phyloP scores from a whole-genome alignment of 2,888 invertebrate species.

The Eupithecia subumbrata region DNA sequence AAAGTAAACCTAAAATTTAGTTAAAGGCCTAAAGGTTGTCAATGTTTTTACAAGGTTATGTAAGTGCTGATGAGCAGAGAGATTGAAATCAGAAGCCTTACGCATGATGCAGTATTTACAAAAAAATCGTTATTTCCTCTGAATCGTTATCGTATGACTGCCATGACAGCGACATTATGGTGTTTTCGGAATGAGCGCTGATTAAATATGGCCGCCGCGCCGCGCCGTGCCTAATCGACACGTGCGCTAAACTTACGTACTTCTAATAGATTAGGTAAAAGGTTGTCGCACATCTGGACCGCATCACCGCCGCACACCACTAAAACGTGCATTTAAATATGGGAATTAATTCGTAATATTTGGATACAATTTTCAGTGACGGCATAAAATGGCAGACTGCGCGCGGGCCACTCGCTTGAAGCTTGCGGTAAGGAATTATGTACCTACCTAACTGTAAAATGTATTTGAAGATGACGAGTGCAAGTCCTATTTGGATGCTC shows the following conservation, averaged over 20 bases:
- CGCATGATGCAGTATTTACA: not conserved
- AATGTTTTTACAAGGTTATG: too few species aligned
- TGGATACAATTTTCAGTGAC: not conserved
- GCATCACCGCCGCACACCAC: not conserved
- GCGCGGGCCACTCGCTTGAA: too few species aligned
- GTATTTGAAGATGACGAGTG: too few species aligned
- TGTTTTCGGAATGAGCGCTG: constrained; percentile 70
- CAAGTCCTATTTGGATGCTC: too few species aligned
- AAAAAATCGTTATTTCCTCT: not conserved
- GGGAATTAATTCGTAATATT: not conserved
- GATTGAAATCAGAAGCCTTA: not conserved
- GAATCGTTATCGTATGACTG: constrained; percentile 43
- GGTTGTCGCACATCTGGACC: not conserved
- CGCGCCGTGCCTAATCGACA: constrained; percentile 60
- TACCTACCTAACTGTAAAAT: too few species aligned
- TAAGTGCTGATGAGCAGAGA: not conserved
- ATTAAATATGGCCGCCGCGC: constrained; percentile 66
- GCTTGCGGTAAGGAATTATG: too few species aligned
- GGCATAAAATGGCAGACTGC: not conserved
- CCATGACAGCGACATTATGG: constrained; percentile 64
- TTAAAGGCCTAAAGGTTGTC: too few species aligned
- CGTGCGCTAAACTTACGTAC: constrained; percentile 49
- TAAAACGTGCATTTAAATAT: not conserved
- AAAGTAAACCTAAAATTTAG: too few species aligned
- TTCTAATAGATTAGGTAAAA: not conserved